A percentile compares a stretch with the other conserved stretches of the same genome.
phyloP scores from a whole-genome alignment of 2,888 invertebrate species.

The Cantharis rufa region DNA sequence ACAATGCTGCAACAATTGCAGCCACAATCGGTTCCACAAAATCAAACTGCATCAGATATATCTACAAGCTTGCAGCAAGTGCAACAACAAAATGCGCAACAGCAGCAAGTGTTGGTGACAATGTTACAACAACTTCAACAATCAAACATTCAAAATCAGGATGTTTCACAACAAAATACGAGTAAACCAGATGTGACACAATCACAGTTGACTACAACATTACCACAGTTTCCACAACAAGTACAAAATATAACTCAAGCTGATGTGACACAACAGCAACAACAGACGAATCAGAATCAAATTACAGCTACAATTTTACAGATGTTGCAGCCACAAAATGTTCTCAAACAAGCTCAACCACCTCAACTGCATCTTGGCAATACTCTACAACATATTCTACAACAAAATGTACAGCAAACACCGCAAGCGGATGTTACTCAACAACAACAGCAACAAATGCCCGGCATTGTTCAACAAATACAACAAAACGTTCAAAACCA shows the following conservation, averaged over 20 bases:
- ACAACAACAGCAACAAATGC: slow-evolving; percentile 32
- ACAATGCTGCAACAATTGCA: slow-evolving; percentile 33
- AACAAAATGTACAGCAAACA: slow-evolving; percentile 7
- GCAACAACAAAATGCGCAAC: slow-evolving; percentile 20
- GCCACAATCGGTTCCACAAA: slow-evolving; percentile 33
- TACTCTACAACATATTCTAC: slow-evolving; percentile 28
- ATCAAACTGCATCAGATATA: not conserved
- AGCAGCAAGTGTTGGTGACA: slow-evolving; percentile 19
- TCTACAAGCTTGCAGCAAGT: slow-evolving; percentile 14
- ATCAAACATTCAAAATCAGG: slow-evolving; percentile 24
- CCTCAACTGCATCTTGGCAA: slow-evolving; percentile 24
- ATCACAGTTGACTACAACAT: not conserved
- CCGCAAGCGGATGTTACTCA: slow-evolving; percentile 24
- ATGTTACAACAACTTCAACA: slow-evolving; percentile 30
- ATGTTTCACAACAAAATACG: slow-evolving; percentile 8
- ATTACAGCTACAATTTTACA: not conserved
- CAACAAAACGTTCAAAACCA: slow-evolving; percentile 21
- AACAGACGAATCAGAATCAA: slow-evolving; percentile 9
- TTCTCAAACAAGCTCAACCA: not conserved
- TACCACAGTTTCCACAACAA: not conserved
- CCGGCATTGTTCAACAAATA: slow-evolving; percentile 23
- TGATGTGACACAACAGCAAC: slow-evolving; percentile 16
- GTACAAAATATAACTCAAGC: not conserved
- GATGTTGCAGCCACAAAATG: not conserved
- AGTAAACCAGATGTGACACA: not conserved